Evolutionary conservation across 2,888 invertebrate genomes (phyloP).

Genomic region (Heptascelio sp.): DNA sequence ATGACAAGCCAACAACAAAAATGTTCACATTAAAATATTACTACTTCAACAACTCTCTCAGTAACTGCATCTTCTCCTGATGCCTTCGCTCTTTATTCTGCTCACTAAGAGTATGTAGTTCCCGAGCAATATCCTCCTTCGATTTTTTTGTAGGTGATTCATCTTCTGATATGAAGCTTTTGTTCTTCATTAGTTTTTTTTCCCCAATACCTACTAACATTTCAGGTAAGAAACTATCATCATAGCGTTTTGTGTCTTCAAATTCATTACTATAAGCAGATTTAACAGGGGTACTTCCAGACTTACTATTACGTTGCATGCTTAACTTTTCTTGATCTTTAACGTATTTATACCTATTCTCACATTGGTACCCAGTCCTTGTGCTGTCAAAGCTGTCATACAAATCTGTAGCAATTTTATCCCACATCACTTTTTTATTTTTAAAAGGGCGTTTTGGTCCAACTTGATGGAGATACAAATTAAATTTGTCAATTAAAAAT

Average conservation of each 20-base stretch:
- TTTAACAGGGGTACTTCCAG: background rate
- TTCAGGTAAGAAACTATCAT: constrained; percentile 18
- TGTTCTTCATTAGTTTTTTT: background rate
- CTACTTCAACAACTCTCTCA: background rate
- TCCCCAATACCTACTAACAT: constrained; percentile 10
- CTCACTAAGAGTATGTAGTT: constrained; percentile 4
- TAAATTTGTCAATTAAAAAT: background rate
- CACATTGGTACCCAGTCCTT: too few relatives aligned
- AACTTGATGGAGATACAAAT: background rate
- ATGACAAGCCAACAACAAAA: too few relatives aligned
- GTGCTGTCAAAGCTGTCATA: too few relatives aligned
- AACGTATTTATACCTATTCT: background rate
- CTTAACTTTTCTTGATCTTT: background rate
- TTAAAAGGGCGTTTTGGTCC: too few relatives aligned
- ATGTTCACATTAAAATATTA: too few relatives aligned
- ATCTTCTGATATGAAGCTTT: background rate
- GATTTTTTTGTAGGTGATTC: constrained; percentile 1
- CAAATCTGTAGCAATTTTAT: too few relatives aligned
- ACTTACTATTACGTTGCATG: background rate
- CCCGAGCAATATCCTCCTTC: background rate
- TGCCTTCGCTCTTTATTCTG: constrained; percentile 19
- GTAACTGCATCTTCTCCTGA: background rate
- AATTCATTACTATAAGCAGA: background rate
- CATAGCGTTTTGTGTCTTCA: background rate
- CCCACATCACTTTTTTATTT: too few relatives aligned